Base-by-base conservation (phyloP, 2,113 vertebrate species). In the Dryoscopus gambensis region DNA sequence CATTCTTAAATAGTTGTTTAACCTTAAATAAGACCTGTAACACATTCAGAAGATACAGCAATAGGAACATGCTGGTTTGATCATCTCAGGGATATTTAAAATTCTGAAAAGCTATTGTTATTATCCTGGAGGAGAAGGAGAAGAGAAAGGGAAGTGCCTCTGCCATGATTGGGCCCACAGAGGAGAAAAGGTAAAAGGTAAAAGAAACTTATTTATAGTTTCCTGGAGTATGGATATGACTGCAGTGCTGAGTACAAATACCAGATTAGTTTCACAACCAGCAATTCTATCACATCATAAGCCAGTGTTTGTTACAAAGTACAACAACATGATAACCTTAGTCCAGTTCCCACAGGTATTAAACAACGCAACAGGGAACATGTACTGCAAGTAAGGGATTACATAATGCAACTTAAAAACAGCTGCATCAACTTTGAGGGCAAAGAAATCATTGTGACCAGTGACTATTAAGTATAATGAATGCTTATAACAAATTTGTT, bases 251-350 rank as follows among this genome's bases (percentile, higher is more conserved):
- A 62, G 30, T 31, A 76, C 30, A 76, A 76, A 35, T 42, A 42
- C 30, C 63, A 49, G 35, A 42, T 42, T 33, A 63, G 22, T 77
- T 90, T 69, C n/a, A 63, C 1, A 1, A 56, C 40, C 30, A 63
- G 56, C 21, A 63, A 37, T 63, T 63, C 63, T 49, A 83, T 35
- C 71, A 42, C 13, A 62, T 33, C 35, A 55, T 63, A 55, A 90
- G 18, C 35, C 30, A 22, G 15, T 27, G 16, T 49, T 69, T 63
- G 25, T 49, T 77, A 69, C 63, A 55, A 47, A 49, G 40, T 42
- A 69, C 42, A 77, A 25, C n/a, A 35, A 31, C 0, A 0, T 24
- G 56, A 56, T 27, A 70, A 31, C 13, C 25, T 56, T 14, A 37
- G 31, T 35, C 35, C 31, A 63, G 35, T 42, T 84, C 35, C 42